Percentiles rank a stretch among this genome's conserved stretches.
Evolutionary conservation across 1,140 invertebrate species (phyloP).

Genomic region (Nebria ingens): DNA sequence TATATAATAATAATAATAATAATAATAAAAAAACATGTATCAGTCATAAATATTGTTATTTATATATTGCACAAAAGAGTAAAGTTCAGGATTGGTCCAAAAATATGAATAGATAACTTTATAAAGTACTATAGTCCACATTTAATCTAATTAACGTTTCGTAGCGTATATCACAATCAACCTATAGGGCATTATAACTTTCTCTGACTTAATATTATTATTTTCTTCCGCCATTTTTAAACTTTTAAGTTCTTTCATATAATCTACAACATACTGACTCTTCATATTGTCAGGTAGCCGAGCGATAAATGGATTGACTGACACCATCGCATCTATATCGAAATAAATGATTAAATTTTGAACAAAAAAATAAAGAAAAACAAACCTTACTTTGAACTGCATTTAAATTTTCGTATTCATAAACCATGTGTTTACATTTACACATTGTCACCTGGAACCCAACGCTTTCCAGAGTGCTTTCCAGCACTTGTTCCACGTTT

Average conservation of each 20-base stretch:
- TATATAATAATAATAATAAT: no score
- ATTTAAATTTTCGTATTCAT: slow-evolving; percentile 49
- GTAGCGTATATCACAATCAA: background rate
- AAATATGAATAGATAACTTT: no score
- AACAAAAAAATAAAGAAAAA: background rate
- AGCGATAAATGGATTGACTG: slow-evolving; percentile 64
- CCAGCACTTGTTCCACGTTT: slow-evolving; percentile 51
- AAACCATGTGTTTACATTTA: slow-evolving; percentile 48
- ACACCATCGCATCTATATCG: slow-evolving; percentile 52
- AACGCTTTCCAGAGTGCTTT: slow-evolving; percentile 45
- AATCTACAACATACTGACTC: slow-evolving; percentile 52
- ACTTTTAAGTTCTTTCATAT: slow-evolving; percentile 38
- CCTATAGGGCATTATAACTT: background rate
- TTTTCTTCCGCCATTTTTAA: slow-evolving; percentile 31
- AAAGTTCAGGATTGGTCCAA: no score
- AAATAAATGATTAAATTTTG: slow-evolving; percentile 10
- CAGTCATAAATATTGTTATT: no score
- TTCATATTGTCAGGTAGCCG: slow-evolving; percentile 50
- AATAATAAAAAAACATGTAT: no score
- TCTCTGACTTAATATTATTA: slow-evolving; percentile 29
- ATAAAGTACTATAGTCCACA: no score
- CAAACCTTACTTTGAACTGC: slow-evolving; percentile 43
- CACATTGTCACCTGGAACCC: slow-evolving; percentile 59
- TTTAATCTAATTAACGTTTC: background rate
- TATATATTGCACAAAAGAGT: no score